These are phyloP conservation scores for Furcula furcula DNA, from an alignment of 2,888 invertebrate genomes.

Conservation along the genomic window DNA sequence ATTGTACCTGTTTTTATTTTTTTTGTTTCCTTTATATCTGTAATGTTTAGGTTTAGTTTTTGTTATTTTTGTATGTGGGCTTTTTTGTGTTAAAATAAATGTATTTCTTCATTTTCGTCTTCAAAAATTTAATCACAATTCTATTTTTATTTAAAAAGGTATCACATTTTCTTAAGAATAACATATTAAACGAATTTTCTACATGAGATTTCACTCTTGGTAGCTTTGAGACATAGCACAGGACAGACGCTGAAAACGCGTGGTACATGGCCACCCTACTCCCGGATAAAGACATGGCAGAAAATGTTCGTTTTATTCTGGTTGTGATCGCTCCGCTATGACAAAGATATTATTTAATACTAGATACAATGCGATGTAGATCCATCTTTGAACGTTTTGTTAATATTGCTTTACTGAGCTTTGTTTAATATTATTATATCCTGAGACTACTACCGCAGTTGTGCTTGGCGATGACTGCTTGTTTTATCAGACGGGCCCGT, in stretches of 20 bases:
- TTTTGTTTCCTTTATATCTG: neutral
- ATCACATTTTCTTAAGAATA: neutral
- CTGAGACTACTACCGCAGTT: too few species aligned
- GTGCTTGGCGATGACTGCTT: too few species aligned
- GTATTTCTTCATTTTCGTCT: neutral
- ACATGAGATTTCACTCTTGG: conserved; percentile 6
- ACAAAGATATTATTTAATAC: conserved; percentile 35
- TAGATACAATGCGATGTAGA: neutral
- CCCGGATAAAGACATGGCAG: conserved; percentile 49
- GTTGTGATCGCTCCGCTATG: conserved; percentile 47
- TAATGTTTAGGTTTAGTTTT: too few species aligned
- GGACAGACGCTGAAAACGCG: conserved; percentile 23
- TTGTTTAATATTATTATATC: too few species aligned
- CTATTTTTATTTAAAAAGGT: neutral
- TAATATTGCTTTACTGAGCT: too few species aligned
- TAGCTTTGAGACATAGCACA: conserved; percentile 25
- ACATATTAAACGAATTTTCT: neutral
- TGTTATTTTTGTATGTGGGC: too few species aligned
- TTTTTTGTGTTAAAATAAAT: too few species aligned
- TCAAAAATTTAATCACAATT: neutral
- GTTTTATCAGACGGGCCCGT: too few species aligned
- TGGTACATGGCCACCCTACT: conserved; percentile 30
- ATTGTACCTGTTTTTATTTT: too few species aligned
- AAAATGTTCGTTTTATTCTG: conserved; percentile 46
- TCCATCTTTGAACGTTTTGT: too few species aligned